These are phyloP conservation scores for Meteorus cinctellus DNA, from an alignment of 2,888 invertebrate genomes.

Conservation along the genomic window DNA sequence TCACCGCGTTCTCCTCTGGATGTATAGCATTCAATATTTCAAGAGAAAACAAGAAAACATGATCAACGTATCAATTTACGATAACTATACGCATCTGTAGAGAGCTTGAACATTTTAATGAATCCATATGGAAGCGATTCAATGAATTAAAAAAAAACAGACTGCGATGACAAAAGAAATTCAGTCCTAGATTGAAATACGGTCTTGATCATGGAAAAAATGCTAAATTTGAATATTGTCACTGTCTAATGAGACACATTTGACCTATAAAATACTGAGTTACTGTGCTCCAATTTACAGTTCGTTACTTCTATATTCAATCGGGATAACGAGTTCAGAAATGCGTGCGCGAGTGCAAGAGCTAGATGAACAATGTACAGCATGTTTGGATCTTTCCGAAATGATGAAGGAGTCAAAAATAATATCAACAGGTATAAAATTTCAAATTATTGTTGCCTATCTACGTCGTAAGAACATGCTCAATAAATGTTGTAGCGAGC, in stretches of 20 bases:
- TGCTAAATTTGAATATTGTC: neutral
- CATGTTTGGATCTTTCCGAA: constrained; percentile 7
- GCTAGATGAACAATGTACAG: neutral
- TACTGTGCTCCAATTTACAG: constrained; percentile 56
- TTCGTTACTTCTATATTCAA: constrained; percentile 52
- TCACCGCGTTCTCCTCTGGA: neutral
- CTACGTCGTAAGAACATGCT: constrained; percentile 69
- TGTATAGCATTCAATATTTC: neutral
- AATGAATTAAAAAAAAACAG: too few species aligned
- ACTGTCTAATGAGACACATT: neutral
- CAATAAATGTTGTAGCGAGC: constrained; percentile 68
- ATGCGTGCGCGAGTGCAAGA: constrained; percentile 37
- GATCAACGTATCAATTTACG: neutral
- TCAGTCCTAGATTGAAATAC: neutral
- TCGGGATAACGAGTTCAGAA: too few species aligned
- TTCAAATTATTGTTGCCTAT: constrained; percentile 67
- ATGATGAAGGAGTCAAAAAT: constrained; percentile 33
- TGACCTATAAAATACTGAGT: neutral
- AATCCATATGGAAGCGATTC: neutral
- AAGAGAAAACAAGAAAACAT: neutral
- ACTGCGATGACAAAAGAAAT: neutral
- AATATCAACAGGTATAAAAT: constrained; percentile 15
- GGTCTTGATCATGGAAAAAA: neutral
- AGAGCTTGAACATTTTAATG: neutral
- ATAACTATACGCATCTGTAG: neutral